These are phyloP conservation scores for Ibidorhyncha struthersii DNA, from an alignment of 2,113 vertebrate species.

Conservation along the genomic window DNA sequence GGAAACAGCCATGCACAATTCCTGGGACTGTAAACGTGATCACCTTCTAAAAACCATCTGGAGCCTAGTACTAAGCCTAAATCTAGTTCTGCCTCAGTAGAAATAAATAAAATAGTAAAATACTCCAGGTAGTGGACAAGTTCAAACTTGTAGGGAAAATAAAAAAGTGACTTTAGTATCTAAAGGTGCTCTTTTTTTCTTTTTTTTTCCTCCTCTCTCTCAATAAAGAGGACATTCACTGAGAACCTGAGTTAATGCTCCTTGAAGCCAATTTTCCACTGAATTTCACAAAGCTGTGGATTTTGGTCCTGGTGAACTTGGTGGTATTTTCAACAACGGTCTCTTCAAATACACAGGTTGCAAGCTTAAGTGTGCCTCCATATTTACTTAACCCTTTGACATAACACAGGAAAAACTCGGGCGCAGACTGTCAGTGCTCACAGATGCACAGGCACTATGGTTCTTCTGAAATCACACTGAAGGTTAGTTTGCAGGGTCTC, in stretches of 20 bases:
- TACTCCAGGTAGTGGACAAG: background rate
- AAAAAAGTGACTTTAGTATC: background rate
- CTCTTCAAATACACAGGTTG: background rate
- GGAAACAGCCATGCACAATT: background rate
- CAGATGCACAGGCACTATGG: background rate
- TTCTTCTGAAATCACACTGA: background rate
- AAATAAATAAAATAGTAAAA: constrained; percentile 7
- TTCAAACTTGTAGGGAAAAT: background rate
- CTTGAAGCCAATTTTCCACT: constrained; percentile 59
- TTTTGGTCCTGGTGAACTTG: constrained; percentile 7
- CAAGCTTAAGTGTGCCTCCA: background rate
- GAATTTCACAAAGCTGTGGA: constrained; percentile 52
- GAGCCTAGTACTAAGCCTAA: background rate
- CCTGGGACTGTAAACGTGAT: background rate
- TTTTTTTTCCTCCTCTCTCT: background rate
- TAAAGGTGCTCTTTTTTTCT: background rate
- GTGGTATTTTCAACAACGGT: background rate
- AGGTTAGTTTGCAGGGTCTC: background rate
- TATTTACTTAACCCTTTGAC: background rate
- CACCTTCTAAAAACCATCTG: background rate
- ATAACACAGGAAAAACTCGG: background rate
- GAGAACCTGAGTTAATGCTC: constrained; percentile 43
- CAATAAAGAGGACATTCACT: background rate
- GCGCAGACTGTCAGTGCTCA: accelerated
- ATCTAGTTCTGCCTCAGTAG: background rate